These are phyloP conservation scores for Sinosuthora webbiana DNA, from an alignment of 2,113 vertebrate species.

Conservation along the genomic window DNA sequence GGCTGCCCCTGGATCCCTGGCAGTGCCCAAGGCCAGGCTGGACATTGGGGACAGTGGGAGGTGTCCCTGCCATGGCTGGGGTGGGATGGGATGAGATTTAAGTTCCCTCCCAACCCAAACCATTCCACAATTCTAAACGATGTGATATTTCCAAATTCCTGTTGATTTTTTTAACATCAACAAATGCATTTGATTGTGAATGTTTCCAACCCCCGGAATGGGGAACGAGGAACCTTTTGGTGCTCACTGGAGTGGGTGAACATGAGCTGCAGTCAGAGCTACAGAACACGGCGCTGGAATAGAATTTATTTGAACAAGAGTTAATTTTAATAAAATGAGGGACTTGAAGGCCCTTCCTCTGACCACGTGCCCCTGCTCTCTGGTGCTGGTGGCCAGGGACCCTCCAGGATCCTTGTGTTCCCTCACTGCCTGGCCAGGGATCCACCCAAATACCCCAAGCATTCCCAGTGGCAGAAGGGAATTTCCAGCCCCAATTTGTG, in stretches of 20 bases:
- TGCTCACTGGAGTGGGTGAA: not conserved
- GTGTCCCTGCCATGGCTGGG: not conserved
- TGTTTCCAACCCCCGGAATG: not conserved
- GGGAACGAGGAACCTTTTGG: not conserved
- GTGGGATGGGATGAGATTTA: accelerated
- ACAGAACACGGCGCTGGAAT: not conserved
- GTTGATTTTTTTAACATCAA: not conserved
- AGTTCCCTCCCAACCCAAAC: not conserved
- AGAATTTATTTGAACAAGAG: not conserved
- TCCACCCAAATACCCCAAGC: not conserved
- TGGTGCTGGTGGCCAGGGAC: not conserved
- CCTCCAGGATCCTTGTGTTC: not conserved
- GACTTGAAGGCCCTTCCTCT: not conserved
- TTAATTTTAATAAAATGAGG: not conserved
- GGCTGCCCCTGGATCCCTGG: not conserved
- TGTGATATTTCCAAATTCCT: not conserved
- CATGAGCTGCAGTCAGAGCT: not conserved
- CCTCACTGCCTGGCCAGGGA: not conserved
- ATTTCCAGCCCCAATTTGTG: not conserved
- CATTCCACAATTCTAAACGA: not conserved
- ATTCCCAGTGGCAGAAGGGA: not conserved
- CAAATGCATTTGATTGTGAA: not conserved
- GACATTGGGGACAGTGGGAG: not conserved
- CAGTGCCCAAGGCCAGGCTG: not conserved
- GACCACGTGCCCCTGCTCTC: not conserved